These are phyloP conservation scores for Zaprionus tsacasi DNA, from an alignment of 1,140 invertebrate species.

Conservation along the genomic window DNA sequence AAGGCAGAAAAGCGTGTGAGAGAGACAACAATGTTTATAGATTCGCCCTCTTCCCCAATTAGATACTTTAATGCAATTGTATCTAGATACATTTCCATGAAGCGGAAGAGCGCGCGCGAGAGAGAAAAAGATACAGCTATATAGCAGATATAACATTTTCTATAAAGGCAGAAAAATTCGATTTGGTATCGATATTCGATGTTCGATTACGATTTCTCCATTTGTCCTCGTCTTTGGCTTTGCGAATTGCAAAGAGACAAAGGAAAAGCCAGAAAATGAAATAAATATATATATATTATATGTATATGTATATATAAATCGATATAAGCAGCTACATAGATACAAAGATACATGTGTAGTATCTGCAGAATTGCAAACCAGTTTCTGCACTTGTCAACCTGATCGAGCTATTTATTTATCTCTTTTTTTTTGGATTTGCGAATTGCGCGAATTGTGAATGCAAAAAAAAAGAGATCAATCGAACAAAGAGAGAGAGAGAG, in stretches of 20 bases:
- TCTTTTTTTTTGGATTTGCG: background rate
- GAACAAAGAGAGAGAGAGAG: conserved; percentile 6
- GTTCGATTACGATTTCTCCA: conserved; percentile 23
- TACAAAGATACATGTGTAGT: background rate
- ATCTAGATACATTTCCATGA: conserved; percentile 18
- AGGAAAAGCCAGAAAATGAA: conserved; percentile 6
- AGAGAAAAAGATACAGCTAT: background rate
- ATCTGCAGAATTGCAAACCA: conserved; percentile 23
- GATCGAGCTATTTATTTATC: conserved; percentile 24
- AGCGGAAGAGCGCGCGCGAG: background rate
- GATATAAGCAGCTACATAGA: background rate
- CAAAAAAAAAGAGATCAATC: background rate
- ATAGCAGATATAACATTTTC: background rate
- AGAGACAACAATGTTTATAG: background rate
- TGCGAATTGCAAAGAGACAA: background rate
- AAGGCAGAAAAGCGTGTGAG: conserved; percentile 4
- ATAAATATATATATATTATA: conserved; percentile 7
- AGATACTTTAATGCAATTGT: conserved; percentile 26
- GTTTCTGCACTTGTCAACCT: conserved; percentile 38
- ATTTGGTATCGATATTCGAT: background rate
- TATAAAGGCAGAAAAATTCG: background rate
- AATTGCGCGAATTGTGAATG: background rate
- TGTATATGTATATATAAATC: background rate
- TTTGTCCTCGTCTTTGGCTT: conserved; percentile 19
- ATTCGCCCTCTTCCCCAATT: no score